These are phyloP conservation scores for Acropora tenuis DNA, from an alignment of 64 coral and sea anemone species.

Conservation along the genomic window DNA sequence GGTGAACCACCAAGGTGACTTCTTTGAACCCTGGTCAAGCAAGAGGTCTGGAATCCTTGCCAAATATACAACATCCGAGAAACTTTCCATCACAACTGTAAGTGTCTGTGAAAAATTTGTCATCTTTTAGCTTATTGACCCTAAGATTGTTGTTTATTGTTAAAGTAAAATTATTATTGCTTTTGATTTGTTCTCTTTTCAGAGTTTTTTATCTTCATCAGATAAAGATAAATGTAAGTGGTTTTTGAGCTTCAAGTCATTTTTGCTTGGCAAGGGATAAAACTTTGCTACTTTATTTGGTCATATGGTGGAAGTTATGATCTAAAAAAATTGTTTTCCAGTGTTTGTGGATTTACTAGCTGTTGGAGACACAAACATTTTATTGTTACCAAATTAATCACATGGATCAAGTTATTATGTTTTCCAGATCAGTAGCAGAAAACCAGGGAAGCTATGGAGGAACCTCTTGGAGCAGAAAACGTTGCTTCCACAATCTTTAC, in stretches of 20 bases:
- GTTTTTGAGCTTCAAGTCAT: background rate
- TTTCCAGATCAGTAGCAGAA: too few relatives aligned
- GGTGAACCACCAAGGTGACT: constrained; percentile 51
- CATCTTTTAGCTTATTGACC: background rate
- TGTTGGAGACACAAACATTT: too few relatives aligned
- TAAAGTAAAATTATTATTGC: background rate
- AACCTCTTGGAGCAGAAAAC: too few relatives aligned
- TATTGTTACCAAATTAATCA: too few relatives aligned
- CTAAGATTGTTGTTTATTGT: too few relatives aligned
- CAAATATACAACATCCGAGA: constrained; percentile 98
- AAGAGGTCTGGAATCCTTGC: constrained; percentile 81
- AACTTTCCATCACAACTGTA: constrained; percentile 97
- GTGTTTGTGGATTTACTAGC: too few relatives aligned
- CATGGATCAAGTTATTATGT: too few relatives aligned
- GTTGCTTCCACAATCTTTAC: too few relatives aligned
- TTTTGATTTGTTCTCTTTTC: background rate
- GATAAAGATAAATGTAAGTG: constrained; percentile 94
- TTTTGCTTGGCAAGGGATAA: background rate
- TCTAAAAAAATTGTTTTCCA: too few relatives aligned
- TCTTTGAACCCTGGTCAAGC: constrained; percentile 92
- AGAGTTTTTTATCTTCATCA: constrained; percentile 92
- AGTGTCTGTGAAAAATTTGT: background rate
- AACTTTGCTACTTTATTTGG: too few relatives aligned
- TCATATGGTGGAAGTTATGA: too few relatives aligned
- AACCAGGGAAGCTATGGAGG: too few relatives aligned